These are phyloP conservation scores for Caligus rogercresseyi DNA, from an alignment of 1,140 invertebrate species.

Conservation along the genomic window DNA sequence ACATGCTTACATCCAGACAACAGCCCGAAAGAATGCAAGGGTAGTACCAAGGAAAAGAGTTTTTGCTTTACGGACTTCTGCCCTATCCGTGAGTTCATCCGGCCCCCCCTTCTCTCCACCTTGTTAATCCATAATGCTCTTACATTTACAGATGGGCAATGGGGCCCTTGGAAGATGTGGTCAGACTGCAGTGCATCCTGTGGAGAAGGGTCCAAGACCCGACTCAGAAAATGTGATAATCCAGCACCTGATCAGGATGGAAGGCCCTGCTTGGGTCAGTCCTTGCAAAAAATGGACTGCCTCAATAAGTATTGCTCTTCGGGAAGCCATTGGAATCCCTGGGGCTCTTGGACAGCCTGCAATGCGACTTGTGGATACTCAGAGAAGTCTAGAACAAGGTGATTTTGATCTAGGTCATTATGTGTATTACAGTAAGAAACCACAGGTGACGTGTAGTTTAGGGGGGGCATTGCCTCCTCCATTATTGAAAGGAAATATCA, in stretches of 20 bases:
- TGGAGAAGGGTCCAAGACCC: slow-evolving; percentile 41
- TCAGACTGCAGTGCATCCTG: slow-evolving; percentile 53
- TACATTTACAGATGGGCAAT: slow-evolving; percentile 34
- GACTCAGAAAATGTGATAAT: slow-evolving; percentile 29
- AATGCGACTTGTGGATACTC: background rate
- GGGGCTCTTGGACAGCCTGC: background rate
- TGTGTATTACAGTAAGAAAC: too few species aligned
- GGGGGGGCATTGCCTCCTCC: too few species aligned
- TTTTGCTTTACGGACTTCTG: background rate
- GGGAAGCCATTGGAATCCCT: background rate
- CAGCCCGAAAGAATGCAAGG: background rate
- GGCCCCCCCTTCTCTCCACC: background rate
- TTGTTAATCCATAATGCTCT: background rate
- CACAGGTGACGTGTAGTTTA: too few species aligned
- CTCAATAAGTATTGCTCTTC: background rate
- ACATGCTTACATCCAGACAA: background rate
- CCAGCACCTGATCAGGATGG: slow-evolving; percentile 30
- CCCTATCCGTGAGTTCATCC: background rate
- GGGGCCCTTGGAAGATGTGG: slow-evolving; percentile 67
- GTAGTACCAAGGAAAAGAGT: background rate
- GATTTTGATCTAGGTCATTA: too few species aligned
- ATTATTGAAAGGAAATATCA: too few species aligned
- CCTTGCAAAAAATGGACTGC: slow-evolving; percentile 30
- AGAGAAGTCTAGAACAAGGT: background rate
- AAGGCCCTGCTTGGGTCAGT: slow-evolving; percentile 26